Percentiles rank a stretch among this genome's conserved stretches.
Conservation (phyloP, 2,113 vertebrate genomes). For the Hippocampus mohnikei region DNA sequence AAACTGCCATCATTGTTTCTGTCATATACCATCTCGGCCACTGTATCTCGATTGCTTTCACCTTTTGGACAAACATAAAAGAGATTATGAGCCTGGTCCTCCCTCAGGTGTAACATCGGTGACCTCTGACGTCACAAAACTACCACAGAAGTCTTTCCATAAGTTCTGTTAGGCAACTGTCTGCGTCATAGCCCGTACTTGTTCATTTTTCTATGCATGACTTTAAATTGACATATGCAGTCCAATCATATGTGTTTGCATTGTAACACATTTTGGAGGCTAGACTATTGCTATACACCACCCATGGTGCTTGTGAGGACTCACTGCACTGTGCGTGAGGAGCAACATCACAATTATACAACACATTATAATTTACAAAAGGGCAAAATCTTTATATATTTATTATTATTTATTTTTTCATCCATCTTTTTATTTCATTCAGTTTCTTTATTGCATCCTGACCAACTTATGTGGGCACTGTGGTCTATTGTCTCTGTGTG, state of each 20-base stretch:
- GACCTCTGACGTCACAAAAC: not conserved
- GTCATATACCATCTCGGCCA: not conserved
- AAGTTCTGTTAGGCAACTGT: not conserved
- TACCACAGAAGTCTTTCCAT: not conserved
- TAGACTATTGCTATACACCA: constrained; percentile 25
- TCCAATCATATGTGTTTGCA: not conserved
- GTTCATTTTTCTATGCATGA: not conserved
- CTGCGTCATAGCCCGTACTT: not conserved
- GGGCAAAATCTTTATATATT: not conserved
- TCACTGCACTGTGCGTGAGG: constrained; percentile 20
- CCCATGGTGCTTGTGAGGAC: constrained; percentile 39
- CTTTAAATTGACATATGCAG: not conserved
- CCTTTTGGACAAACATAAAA: not conserved
- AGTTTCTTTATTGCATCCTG: constrained; percentile 27
- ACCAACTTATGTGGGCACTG: constrained; percentile 22
- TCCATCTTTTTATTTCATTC: constrained; percentile 8
- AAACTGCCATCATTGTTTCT: constrained; percentile 14
- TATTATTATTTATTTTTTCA: constrained; percentile 8
- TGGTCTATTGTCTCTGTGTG: constrained; percentile 6
- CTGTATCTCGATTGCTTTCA: not conserved
- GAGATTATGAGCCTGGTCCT: not conserved
- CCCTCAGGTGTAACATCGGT: not conserved
- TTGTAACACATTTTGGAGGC: constrained; percentile 26
- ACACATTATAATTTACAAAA: constrained; percentile 18
- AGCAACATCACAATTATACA: constrained; percentile 18